phyloP scores from a whole-genome alignment of 2,113 vertebrate species.

The Platichthys stellatus region DNA sequence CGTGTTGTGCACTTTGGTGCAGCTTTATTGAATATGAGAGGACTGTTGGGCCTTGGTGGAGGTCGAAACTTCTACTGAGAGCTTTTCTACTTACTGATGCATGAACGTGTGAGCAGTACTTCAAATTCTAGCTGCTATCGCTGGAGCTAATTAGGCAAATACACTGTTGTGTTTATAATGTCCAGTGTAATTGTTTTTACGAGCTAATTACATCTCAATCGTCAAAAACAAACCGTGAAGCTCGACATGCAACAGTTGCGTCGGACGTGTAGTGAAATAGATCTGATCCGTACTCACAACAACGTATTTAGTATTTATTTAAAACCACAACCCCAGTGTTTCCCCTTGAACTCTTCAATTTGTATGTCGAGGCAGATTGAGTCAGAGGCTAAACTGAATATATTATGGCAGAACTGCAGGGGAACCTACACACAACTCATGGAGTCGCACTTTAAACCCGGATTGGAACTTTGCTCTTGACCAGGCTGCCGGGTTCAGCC shows the following conservation, averaged over 20 bases:
- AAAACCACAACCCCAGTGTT: background rate
- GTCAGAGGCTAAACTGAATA: slow-evolving; percentile 36
- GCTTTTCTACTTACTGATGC: too few species aligned
- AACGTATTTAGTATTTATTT: slow-evolving; percentile 19
- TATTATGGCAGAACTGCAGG: slow-evolving; percentile 42
- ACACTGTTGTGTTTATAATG: too few species aligned
- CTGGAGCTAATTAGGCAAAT: too few species aligned
- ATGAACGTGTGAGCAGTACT: too few species aligned
- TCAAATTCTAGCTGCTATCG: too few species aligned
- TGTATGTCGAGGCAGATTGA: slow-evolving; percentile 36
- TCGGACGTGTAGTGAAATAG: background rate
- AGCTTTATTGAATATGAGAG: too few species aligned
- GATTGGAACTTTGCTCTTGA: slow-evolving; percentile 36
- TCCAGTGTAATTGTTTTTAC: too few species aligned
- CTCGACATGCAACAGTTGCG: background rate
- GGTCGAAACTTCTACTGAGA: too few species aligned
- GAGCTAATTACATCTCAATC: too few species aligned
- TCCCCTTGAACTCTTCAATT: slow-evolving; percentile 24
- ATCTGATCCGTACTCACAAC: background rate
- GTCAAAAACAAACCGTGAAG: background rate
- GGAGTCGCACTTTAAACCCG: slow-evolving; percentile 19
- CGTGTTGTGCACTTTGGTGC: background rate
- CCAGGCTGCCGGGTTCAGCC: background rate
- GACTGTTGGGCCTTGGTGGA: too few species aligned
- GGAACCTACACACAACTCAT: slow-evolving; percentile 1